phyloP scores from a whole-genome alignment of 2,113 vertebrate genomes.

The Gobio gobio region DNA sequence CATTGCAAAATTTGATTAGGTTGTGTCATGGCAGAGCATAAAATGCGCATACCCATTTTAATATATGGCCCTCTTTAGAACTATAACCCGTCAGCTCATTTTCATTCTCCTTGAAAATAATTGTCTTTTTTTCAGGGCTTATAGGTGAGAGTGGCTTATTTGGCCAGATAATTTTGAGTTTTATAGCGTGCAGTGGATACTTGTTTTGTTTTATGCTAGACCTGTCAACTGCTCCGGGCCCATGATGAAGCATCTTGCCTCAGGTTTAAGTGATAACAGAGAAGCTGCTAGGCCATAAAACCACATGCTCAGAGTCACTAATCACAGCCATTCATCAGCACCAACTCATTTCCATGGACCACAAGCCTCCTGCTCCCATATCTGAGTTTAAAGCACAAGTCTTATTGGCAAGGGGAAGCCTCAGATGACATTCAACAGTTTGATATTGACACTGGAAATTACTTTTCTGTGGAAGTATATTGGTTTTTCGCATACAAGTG shows the following conservation, averaged over 20 bases:
- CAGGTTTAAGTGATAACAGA: conserved; percentile 60
- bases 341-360: conserved; percentile 50
- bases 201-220: conserved; percentile 49
- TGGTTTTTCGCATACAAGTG: not conserved
- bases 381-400: not conserved
- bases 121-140: conserved; percentile 30
- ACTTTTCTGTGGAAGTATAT: not conserved
- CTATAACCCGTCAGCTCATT: conserved; percentile 22
- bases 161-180: conserved; percentile 41
- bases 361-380: conserved; percentile 31
- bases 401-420: not conserved
- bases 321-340: conserved; percentile 60
- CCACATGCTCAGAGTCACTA: conserved; percentile 58
- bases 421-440: conserved; percentile 25
- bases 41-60: not conserved
- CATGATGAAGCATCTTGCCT: conserved; percentile 54
- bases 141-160: conserved; percentile 47
- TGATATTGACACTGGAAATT: conserved; percentile 12
- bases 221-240: conserved; percentile 37
- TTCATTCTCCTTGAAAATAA: conserved; percentile 47
- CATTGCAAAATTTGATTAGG: conserved; percentile 23
- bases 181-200: conserved; percentile 46
- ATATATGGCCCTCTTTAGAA: conserved; percentile 15
- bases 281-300: conserved; percentile 57
- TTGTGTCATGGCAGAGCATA: conserved; percentile 4